Evolutionary conservation across 2,888 invertebrate genomes (phyloP), one percentile per base, ranked within the genome.

Genomic region (Neelides folsomi): DNA sequence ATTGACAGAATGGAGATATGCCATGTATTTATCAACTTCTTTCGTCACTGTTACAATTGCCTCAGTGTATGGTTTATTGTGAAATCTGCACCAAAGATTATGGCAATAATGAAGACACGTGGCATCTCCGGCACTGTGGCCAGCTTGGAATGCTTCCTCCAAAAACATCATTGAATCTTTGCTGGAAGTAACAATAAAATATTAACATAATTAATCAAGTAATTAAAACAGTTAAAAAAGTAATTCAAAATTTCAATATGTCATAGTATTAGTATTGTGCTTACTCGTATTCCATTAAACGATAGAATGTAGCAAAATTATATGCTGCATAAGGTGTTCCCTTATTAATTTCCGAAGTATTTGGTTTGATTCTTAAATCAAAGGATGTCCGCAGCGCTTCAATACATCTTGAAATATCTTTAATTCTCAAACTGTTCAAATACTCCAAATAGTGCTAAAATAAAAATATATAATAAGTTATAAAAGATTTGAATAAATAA

Each of bases 391-490:
- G 34, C 9, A 63, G 36, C 9, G 59, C 42, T 40, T 59, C 60
- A 1, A 54, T 52, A 40, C 58, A 58, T 20, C 59, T 34, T 0
- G 49, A 48, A 34, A 63, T 45, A 43, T 94, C 94, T 65, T 83
- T 83, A 40, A 87, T 79, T 18, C 93, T 76, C 55, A 93, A 72
- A 67, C 84, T 86, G 71, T 94, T 94, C 67, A 94, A 73, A 68
- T 88, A 93, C 66, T 86, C 87, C 39, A 94, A 75, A 68, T 86
- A 93, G 73, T 93, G 88, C 86, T 87, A 72, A 56, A 78, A 77
- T 58, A 49, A 52, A 51, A 51, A 39, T 45, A 47, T 42, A 47
- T 27, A 36, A 51, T 37, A 9, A 41, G 12, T n/a, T 27, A 18
- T 27, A 27, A 27, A 27, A 27, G 27, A 5, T 27, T 27, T 27